These are phyloP conservation scores for Carposina sasakii DNA, from an alignment of 1,140 invertebrate genomes.

Conservation along the genomic window DNA sequence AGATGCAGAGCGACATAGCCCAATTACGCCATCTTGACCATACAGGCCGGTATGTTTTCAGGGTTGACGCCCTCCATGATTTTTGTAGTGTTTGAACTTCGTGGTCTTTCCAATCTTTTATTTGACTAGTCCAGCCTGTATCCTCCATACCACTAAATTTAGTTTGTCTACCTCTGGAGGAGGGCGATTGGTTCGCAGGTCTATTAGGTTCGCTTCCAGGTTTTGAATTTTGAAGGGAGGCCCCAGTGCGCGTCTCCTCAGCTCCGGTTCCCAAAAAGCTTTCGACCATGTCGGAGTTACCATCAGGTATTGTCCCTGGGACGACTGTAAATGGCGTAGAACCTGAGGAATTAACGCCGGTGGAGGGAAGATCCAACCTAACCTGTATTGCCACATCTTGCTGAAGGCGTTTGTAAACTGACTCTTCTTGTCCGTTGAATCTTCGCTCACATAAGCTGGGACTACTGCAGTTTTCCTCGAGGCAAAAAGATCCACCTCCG, in stretches of 20 bases:
- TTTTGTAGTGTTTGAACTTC: conserved; percentile 9
- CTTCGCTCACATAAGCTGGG: conserved; percentile 21
- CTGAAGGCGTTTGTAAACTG: conserved; percentile 30
- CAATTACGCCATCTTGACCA: conserved; percentile 20
- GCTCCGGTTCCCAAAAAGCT: conserved; percentile 28
- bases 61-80: conserved; percentile 16
- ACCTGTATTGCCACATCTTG: too few species aligned
- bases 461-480: conserved; percentile 19
- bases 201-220: conserved; percentile 10
- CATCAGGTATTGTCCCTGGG: conserved; percentile 20
- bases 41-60: conserved; percentile 18
- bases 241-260: conserved; percentile 9
- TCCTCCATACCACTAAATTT: conserved; percentile 21
- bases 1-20: background rate
- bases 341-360: too few species aligned
- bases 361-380: too few species aligned
- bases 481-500: background rate
- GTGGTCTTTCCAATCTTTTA: conserved; percentile 12
- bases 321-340: too few species aligned
- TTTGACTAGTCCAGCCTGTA: conserved; percentile 13
- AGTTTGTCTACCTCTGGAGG: conserved; percentile 14
- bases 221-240: conserved; percentile 18
- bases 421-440: conserved; percentile 23
- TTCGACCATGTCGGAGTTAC: conserved; percentile 28
- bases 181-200: conserved; percentile 19